A percentile compares a stretch with the other conserved stretches of the same genome.
These are phyloP conservation scores for Phlogophora meticulosa DNA, from an alignment of 2,888 invertebrate genomes.

Conservation along the genomic window DNA sequence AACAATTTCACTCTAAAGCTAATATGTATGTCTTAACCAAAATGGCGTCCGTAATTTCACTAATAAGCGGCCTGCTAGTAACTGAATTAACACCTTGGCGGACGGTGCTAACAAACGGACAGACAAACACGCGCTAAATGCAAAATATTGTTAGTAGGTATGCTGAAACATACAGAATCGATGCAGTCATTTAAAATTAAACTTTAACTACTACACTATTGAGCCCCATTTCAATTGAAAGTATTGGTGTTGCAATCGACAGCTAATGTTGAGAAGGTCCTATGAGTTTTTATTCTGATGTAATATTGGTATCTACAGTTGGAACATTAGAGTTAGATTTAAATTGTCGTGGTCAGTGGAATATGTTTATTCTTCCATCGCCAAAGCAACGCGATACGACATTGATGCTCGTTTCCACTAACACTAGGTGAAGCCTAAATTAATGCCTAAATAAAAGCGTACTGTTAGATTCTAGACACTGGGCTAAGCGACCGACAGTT, in stretches of 20 bases:
- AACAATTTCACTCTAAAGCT: neutral
- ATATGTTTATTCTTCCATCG: slow-evolving; percentile 36
- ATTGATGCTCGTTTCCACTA: slow-evolving; percentile 10
- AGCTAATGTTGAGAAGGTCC: slow-evolving; percentile 20
- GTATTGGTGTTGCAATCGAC: slow-evolving; percentile 25
- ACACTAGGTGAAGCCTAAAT: too few species aligned
- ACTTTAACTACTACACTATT: neutral
- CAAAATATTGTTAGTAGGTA: slow-evolving; percentile 37
- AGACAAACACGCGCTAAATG: slow-evolving; percentile 62
- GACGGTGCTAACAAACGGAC: slow-evolving; percentile 61
- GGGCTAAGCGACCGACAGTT: too few species aligned
- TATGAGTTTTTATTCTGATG: neutral
- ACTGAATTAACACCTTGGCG: slow-evolving; percentile 76
- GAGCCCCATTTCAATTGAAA: slow-evolving; percentile 12
- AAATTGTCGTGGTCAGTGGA: neutral
- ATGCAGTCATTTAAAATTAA: slow-evolving; percentile 8
- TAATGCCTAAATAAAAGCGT: too few species aligned
- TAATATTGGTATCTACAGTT: neutral
- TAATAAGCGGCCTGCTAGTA: slow-evolving; percentile 63
- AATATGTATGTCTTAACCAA: slow-evolving; percentile 19
- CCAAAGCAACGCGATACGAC: slow-evolving; percentile 39
- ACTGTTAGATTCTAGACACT: too few species aligned
- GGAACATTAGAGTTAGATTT: slow-evolving; percentile 11
- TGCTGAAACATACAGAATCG: slow-evolving; percentile 17
- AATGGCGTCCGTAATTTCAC: slow-evolving; percentile 39